Base-by-base conservation (phyloP, 2,888 invertebrate genomes). In the Drosophila pullipes region DNA sequence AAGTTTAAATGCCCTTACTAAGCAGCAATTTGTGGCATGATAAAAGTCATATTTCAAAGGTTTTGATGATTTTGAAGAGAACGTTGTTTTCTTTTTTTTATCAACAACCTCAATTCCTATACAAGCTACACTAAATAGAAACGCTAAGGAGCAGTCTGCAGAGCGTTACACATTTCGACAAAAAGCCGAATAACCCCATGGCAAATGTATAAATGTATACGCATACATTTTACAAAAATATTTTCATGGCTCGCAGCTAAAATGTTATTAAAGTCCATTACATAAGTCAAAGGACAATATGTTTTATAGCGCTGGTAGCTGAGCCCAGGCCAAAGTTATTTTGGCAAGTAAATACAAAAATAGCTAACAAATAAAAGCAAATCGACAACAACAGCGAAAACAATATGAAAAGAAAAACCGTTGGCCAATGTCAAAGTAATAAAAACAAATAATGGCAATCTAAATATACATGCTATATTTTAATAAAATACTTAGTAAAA, bases 231-330 rank as follows among this genome's bases (percentile, higher is more conserved):
- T 79, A 64, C 47, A 72, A 74, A 84, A 82, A 84, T 86, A 76
- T 84, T 70, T 75, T 69, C 67, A 72, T 84, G 78, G 82, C 89
- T 72, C 62, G 78, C 89, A 76, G 85, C 85, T 70, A 85, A 84
- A 84, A 80, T 89, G 69, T 82, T 89, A 89, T 86, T 82, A 85
- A 86, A 89, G 82, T 89, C 80, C 76, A 84, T 80, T 82, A 69
- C 83, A 85, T 74, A 74, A 83, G 72, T 69, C 69, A 61, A 57
- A 70, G 58, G 63, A 73, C 79, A 83, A 68, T 75, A 70, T 74
- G 66, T 57, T 66, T 66, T 65, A 47, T 52, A 25, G 52, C 25
- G 16, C n/a, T 57, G 37, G 18, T 11, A 10, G 41, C 58, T 52
- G 59, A 57, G 54, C 9, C 28, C 35, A 18, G 16, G 49, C 55